phyloP scores from a whole-genome alignment of 2,797 vertebrate genomes.

The Numenius phaeopus region DNA sequence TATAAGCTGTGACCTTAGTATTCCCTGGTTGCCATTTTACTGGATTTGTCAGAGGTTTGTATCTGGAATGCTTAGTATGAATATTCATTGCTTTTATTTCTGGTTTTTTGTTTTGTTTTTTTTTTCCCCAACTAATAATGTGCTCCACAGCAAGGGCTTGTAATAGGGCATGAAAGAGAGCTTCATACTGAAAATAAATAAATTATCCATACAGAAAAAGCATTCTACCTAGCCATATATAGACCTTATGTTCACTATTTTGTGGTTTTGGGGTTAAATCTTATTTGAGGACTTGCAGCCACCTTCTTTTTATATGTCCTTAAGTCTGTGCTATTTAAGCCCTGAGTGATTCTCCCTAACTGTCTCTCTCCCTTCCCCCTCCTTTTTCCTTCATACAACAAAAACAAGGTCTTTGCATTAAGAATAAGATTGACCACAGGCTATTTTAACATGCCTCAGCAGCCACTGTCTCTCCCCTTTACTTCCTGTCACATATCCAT shows the following conservation, averaged over 20 bases:
- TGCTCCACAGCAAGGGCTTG: background rate
- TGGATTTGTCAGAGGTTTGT: constrained; percentile 22
- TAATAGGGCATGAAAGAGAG: background rate
- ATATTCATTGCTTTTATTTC: background rate
- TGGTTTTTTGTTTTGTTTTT: background rate
- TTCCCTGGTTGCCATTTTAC: constrained; percentile 8
- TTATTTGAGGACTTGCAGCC: background rate
- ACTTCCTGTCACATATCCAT: constrained; percentile 63
- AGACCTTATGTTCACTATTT: background rate
- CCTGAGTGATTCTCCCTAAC: constrained; percentile 20
- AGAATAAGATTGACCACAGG: constrained; percentile 73
- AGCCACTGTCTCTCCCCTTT: constrained; percentile 34
- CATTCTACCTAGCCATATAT: background rate
- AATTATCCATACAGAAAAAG: background rate
- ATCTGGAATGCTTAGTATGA: constrained; percentile 19
- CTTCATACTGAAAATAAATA: background rate
- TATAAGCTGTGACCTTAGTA: background rate
- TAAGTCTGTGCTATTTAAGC: constrained; percentile 42
- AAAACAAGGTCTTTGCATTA: constrained; percentile 72
- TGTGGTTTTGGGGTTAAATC: constrained; percentile 10
- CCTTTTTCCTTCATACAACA: constrained; percentile 43
- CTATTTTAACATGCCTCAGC: constrained; percentile 66
- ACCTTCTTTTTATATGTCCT: constrained; percentile 2
- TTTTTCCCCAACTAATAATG: background rate
- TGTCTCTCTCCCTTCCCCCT: constrained; percentile 35